These are phyloP conservation scores for Brachirus orientalis DNA, from an alignment of 2,113 vertebrate genomes.

Conservation along the genomic window DNA sequence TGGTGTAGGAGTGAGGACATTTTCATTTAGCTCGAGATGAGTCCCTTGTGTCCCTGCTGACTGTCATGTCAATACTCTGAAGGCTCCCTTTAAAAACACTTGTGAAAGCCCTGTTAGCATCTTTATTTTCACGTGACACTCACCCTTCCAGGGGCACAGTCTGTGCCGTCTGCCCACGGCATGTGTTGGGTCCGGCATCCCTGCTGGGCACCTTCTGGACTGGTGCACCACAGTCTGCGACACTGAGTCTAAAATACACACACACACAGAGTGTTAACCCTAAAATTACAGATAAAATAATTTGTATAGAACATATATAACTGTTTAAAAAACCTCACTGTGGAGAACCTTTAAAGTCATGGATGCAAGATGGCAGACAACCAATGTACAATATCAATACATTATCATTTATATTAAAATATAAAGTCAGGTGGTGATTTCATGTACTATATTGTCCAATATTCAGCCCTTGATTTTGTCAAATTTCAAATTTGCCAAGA, in stretches of 20 bases:
- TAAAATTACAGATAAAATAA: no score
- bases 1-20: no score
- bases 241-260: constrained; percentile 88
- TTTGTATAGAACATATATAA: no score
- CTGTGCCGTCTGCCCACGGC: constrained; percentile 97
- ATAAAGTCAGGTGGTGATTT: no score
- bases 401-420: constrained; percentile 17
- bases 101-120: not conserved
- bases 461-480: no score
- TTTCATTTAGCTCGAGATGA: no score
- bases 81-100: no score
- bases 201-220: constrained; percentile 89
- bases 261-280: not conserved
- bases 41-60: no score
- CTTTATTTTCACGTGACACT: constrained; percentile 12
- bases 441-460: no score
- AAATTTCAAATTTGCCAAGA: no score
- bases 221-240: constrained; percentile 95
- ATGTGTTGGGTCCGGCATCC: constrained; percentile 98
- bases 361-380: constrained; percentile 5
- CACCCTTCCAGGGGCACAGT: constrained; percentile 94
- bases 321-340: no score
- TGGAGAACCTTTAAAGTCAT: not conserved
- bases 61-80: no score
- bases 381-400: constrained; percentile 1